These are phyloP conservation scores for Otolemur garnettii DNA, from an alignment of 2,113 vertebrate species.

Conservation along the genomic window DNA sequence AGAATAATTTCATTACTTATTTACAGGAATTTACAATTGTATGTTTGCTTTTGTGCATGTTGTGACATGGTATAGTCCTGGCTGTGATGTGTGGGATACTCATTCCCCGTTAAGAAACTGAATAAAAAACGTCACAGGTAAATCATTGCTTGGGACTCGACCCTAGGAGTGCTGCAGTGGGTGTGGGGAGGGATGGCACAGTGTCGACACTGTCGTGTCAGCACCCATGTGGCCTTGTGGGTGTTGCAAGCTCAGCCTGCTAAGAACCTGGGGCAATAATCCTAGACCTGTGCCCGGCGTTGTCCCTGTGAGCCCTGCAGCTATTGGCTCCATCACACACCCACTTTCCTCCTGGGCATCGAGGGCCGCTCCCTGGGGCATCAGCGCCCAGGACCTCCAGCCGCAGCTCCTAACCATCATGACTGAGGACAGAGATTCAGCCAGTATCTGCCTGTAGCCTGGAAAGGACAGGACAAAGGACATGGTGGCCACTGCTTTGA, in stretches of 20 bases:
- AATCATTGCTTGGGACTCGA: neutral
- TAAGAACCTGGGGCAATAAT: neutral
- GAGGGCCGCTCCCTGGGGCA: neutral
- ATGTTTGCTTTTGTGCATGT: neutral
- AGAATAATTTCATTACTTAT: slow-evolving; percentile 69
- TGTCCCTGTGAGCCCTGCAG: neutral
- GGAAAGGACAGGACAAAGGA: neutral
- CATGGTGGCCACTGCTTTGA: neutral
- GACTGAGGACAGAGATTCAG: too few relatives aligned
- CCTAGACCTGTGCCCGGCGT: neutral
- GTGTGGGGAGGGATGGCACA: neutral
- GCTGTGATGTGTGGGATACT: neutral
- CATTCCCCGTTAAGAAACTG: neutral
- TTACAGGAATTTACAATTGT: slow-evolving; percentile 51
- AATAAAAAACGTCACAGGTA: neutral
- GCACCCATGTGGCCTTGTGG: neutral
- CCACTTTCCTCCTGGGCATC: rapidly evolving
- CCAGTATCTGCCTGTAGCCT: neutral
- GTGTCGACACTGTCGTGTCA: neutral
- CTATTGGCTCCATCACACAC: neutral
- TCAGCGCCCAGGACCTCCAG: neutral
- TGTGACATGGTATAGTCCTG: too few relatives aligned
- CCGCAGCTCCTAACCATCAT: neutral
- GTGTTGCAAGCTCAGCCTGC: too few relatives aligned
- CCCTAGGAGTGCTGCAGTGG: neutral